A percentile compares a stretch with the other conserved stretches of the same genome.
phyloP scores from a whole-genome alignment of 2,113 vertebrate genomes.

The Cricetomys ansorgei region DNA sequence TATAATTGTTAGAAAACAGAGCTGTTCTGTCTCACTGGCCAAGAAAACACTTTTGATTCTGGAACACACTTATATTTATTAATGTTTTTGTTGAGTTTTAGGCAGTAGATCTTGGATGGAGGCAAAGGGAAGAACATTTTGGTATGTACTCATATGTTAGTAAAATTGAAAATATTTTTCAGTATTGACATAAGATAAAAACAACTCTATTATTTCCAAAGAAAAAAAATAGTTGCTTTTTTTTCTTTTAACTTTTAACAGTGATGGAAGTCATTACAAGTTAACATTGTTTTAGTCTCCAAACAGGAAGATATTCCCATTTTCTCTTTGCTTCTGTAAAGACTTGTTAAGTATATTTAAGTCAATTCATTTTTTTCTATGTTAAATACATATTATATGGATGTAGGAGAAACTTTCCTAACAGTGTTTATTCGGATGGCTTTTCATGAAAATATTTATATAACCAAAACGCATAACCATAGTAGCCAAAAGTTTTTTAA shows the following conservation, averaged over 20 bases:
- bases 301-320: background rate
- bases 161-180: conserved; percentile 44
- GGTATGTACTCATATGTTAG: background rate
- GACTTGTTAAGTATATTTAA: background rate
- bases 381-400: background rate
- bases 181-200: background rate
- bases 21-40: background rate
- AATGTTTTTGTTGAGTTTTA: background rate
- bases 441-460: conserved; percentile 10
- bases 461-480: background rate
- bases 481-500: background rate
- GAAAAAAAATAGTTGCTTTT: background rate
- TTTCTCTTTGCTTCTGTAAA: background rate
- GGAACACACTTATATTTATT: background rate
- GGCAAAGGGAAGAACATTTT: background rate
- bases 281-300: background rate
- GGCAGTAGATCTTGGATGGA: background rate
- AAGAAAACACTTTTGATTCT: conserved; percentile 46
- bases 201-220: background rate
- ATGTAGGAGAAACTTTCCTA: background rate
- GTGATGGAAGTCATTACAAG: background rate
- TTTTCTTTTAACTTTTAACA: conserved; percentile 32
- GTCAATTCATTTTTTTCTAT: background rate
- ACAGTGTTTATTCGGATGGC: background rate
- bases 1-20: conserved; percentile 69